Base-by-base conservation (phyloP, 2,113 vertebrate species). In the Salvelinus fontinalis region DNA sequence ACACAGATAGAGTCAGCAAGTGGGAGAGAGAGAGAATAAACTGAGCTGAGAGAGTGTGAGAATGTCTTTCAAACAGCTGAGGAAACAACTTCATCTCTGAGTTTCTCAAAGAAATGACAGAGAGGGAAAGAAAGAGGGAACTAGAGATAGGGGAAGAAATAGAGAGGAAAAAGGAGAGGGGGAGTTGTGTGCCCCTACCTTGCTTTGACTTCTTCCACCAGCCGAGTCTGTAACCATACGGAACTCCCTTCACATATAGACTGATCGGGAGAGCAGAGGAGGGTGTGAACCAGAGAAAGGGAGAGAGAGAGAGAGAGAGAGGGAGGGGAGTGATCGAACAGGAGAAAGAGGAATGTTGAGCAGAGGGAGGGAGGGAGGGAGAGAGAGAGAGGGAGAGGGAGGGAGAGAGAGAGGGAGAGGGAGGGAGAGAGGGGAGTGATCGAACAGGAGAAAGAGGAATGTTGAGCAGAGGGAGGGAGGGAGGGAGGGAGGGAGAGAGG, bases 201-300 rank as follows among this genome's bases (percentile, higher is more conserved):
- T 75, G 85, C 84, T 86, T 89, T 93, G 91, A 97, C 96, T 95
- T 94, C 94, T 90, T 81, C 88, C 84, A 91, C 95, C 70, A 95
- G 93, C 65, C 80, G 91, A 70, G 93, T 87, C 80, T 91, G 89
- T 76, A 92, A 90, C 95, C 94, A 94, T 73, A 92, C 92, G 84
- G 89, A 85, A 48, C 89, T 90, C 84, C 93, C 93, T 83, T 94
- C 93, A 90, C 86, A 90, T 93, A 99, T 89, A 83, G 94, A 96
- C 97, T 99, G 89, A 87, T 87, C 78, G 77, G 72, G 83, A 89
- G 83, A 84, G 39, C 8, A 39, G 39, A 39, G 80, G 83, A 73
- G 84, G 79, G 84, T 82, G 88, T 89, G 85, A 91, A 88, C 83
- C 68, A 29, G 80, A 68, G 60, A 48, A 6, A 87, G 85, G 1